Conservation (phyloP, 2,888 invertebrate species). For the Eupithecia centaureata region DNA sequence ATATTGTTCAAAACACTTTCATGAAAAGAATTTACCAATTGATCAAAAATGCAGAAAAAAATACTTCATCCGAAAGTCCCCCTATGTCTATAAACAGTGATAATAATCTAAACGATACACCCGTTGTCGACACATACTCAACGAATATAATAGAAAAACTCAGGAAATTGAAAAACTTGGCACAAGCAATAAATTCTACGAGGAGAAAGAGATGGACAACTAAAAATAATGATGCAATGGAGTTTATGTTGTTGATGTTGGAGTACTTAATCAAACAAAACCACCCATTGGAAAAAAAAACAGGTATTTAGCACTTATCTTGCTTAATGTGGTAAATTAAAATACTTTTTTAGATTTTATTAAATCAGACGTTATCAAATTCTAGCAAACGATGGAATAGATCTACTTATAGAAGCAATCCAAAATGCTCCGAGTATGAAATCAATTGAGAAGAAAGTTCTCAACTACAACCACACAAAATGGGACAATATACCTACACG, state of each 20-base stretch:
- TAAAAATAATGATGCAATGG: conserved; percentile 59
- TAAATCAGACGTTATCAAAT: conserved; percentile 31
- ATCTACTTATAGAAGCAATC: conserved; percentile 71
- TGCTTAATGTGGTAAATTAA: neutral
- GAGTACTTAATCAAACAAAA: conserved; percentile 69
- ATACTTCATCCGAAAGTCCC: conserved; percentile 29
- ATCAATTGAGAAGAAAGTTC: conserved; percentile 55
- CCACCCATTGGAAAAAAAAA: conserved; percentile 51
- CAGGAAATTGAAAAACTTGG: conserved; percentile 62
- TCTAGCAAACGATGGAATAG: conserved; percentile 71
- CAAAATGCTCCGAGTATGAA: conserved; percentile 71
- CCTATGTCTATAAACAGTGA: conserved; percentile 28
- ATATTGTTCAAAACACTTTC: conserved; percentile 65
- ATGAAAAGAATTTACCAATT: conserved; percentile 62
- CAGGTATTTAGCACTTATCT: conserved; percentile 51
- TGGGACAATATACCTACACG: neutral
- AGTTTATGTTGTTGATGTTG: conserved; percentile 70
- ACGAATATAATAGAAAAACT: conserved; percentile 66
- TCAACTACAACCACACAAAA: conserved; percentile 37
- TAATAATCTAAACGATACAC: conserved; percentile 36
- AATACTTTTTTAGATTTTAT: neutral
- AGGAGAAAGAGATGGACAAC: conserved; percentile 55
- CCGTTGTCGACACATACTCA: conserved; percentile 56
- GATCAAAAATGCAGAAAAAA: conserved; percentile 51
- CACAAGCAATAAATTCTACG: conserved; percentile 53